A percentile compares a stretch with the other conserved stretches of the same genome.
Evolutionary conservation across 2,113 vertebrate genomes (phyloP).

Genomic region (Nycticorax nycticorax): DNA sequence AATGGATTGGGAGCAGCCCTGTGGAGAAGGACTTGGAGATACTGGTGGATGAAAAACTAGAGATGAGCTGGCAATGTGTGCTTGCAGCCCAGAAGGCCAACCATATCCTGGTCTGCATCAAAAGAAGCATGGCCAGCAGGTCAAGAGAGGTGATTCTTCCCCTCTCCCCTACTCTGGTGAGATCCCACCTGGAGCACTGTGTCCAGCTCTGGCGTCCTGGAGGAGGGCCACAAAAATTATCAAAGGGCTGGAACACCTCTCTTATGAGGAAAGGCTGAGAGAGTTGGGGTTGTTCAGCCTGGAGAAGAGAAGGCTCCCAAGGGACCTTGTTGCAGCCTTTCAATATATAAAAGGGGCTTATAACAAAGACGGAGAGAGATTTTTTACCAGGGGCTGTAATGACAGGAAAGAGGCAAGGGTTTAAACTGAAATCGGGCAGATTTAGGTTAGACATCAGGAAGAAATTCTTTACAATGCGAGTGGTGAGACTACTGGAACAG

Average conservation of each 20-base stretch:
- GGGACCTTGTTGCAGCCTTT: not conserved
- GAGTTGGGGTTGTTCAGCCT: not conserved
- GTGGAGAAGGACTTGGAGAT: not conserved
- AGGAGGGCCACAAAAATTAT: not conserved
- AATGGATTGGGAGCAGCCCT: not conserved
- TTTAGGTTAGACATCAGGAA: not conserved
- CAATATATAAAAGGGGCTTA: not conserved
- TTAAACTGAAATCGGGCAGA: not conserved
- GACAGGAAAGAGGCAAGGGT: not conserved
- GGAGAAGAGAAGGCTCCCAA: not conserved
- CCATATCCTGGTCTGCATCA: not conserved
- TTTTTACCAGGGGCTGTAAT: not conserved
- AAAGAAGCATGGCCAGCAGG: fast-evolving
- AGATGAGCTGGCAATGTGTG: not conserved
- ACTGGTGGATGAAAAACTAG: not conserved
- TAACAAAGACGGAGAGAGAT: fast-evolving
- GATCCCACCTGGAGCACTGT: not conserved
- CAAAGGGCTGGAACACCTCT: not conserved
- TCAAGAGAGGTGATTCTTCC: fast-evolving
- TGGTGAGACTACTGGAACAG: not conserved
- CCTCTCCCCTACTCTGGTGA: fast-evolving
- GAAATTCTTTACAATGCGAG: not conserved
- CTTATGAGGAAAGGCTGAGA: not conserved
- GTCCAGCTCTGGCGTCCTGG: not conserved
- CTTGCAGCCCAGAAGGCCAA: not conserved